These are phyloP conservation scores for Gymnosoma rotundatum DNA, from an alignment of 2,888 invertebrate species.

Conservation along the genomic window DNA sequence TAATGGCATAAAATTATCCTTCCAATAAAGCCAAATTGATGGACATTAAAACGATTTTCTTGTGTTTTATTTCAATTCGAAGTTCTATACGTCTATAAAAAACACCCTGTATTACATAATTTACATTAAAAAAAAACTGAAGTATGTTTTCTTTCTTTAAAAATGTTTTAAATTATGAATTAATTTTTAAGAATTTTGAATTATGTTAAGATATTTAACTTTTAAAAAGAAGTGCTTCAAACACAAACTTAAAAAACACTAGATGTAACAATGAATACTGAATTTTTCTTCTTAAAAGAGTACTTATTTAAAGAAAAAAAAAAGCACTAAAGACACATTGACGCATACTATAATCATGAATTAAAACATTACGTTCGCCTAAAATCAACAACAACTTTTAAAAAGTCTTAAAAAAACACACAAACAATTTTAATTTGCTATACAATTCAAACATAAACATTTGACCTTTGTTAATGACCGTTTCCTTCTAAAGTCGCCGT, in stretches of 20 bases:
- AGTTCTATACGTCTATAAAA: no score
- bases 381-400: neutral
- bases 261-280: constrained; percentile 51
- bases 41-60: no score
- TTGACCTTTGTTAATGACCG: constrained; percentile 40
- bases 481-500: neutral
- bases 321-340: constrained; percentile 17
- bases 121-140: no score
- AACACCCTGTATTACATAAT: no score
- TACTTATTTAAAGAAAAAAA: constrained; percentile 63
- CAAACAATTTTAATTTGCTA: constrained; percentile 25
- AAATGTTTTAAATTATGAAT: neutral
- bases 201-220: neutral
- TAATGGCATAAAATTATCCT: no score
- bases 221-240: constrained; percentile 37
- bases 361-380: constrained; percentile 23
- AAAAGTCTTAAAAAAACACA: neutral
- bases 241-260: constrained; percentile 18
- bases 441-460: constrained; percentile 37
- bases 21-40: no score
- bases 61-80: no score
- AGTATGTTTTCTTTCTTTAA: neutral
- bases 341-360: constrained; percentile 19
- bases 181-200: no score
- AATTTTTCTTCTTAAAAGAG: constrained; percentile 52